Percentiles rank a stretch among this genome's conserved stretches.
These are phyloP conservation scores for Pammene fasciana DNA, from an alignment of 2,888 invertebrate species.

Conservation along the genomic window DNA sequence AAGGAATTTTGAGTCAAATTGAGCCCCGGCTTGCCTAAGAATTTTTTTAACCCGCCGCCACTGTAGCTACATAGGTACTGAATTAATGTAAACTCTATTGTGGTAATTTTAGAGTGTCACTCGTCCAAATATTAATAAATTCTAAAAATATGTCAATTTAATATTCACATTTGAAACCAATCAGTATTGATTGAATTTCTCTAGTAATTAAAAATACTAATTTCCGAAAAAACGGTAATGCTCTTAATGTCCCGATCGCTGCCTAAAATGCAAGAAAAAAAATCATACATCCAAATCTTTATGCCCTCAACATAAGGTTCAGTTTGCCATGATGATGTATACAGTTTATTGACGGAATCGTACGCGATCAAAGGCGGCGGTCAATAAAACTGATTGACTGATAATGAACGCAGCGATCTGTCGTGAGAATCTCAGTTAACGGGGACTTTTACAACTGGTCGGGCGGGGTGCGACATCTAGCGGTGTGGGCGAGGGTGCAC, in stretches of 20 bases:
- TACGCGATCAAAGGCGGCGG: slow-evolving; percentile 74
- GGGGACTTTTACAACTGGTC: slow-evolving; percentile 74
- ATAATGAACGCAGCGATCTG: slow-evolving; percentile 79
- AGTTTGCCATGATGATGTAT: neutral
- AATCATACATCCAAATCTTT: neutral
- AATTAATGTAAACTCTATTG: too few relatives aligned
- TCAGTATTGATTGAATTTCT: slow-evolving; percentile 54
- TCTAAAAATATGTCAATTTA: neutral
- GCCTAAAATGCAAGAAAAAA: slow-evolving; percentile 13
- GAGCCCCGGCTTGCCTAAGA: too few relatives aligned
- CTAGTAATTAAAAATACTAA: slow-evolving; percentile 57
- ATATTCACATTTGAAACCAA: slow-evolving; percentile 32
- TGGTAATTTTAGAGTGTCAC: neutral
- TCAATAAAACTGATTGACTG: slow-evolving; percentile 80
- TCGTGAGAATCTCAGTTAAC: slow-evolving; percentile 79
- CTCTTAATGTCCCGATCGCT: slow-evolving; percentile 57
- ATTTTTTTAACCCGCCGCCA: too few relatives aligned
- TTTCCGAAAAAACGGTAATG: slow-evolving; percentile 60
- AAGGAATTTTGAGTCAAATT: too few relatives aligned
- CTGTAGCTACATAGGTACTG: too few relatives aligned
- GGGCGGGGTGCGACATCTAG: slow-evolving; percentile 54
- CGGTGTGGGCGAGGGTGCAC: slow-evolving; percentile 42
- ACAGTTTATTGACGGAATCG: slow-evolving; percentile 8
- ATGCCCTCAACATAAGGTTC: neutral
- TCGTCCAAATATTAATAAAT: neutral